Evolutionary conservation across 2,797 vertebrate species (phyloP), one percentile per base, ranked within the genome.

Genomic region (Tinamus major): DNA sequence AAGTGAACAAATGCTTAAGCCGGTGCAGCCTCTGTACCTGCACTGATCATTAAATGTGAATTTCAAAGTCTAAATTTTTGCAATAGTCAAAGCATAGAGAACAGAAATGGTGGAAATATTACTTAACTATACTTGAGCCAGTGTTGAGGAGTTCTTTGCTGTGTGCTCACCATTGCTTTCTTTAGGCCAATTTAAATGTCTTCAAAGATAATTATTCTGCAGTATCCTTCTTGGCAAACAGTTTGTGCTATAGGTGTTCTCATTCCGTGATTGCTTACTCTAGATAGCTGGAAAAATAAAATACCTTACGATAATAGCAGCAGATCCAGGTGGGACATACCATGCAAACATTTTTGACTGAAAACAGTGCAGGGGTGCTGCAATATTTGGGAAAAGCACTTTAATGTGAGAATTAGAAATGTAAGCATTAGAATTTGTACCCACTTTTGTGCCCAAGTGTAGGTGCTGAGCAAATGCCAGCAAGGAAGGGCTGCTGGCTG

Each of bases 401-500:
- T 84, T 37, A 93, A 82, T 76, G 58, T 1, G 2, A 87, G 55
- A 49, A 33, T 64, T 69, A 72, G 83, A 89, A 93, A 89, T 83
- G 39, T 33, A 72, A 63, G 76, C 31, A 37, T n/a, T 81, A 74
- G 63, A 80, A 93, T 42, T 42, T 42, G 41, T 74, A 83, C 92
- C 48, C 31, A 33, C 62, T 80, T 84, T 46, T 59, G 18, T 64
- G 62, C 8, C 75, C 3, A 0, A 65, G 37, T 26, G 37, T 37
- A 75, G 58, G 26, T 44, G 21, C 51, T 93, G 69, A 86, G 24
- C 33, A 72, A 91, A 76, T 46, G 33, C 64, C 63, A 46, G 64
- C 74, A 91, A 94, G 56, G 88, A 93, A 80, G 75, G 35, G 10
- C 31, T 49, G 24, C 49, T 85, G 92, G 33, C 42, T 59, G 33